Conservation (phyloP, 2,797 vertebrate genomes). For the Siniperca scherzeri region DNA sequence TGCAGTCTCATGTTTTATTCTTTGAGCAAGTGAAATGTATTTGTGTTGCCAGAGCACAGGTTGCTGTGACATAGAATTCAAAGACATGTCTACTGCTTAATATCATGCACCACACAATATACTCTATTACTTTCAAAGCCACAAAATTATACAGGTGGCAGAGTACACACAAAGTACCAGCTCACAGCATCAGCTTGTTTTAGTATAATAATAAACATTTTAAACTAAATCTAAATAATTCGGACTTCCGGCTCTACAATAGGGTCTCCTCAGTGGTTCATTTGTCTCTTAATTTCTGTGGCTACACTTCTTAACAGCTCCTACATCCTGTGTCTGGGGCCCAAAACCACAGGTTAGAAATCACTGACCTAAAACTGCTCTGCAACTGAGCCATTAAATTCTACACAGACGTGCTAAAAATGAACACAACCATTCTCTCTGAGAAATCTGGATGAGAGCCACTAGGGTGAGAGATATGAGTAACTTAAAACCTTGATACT, state of each 20-base stretch:
- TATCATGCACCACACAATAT: background rate
- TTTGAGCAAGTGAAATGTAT: background rate
- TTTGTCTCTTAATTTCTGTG: slow-evolving; percentile 27
- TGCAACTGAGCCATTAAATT: slow-evolving; percentile 45
- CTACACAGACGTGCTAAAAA: slow-evolving; percentile 28
- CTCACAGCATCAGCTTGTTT: background rate
- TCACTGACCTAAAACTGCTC: slow-evolving; percentile 48
- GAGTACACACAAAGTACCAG: background rate
- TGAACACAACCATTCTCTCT: slow-evolving; percentile 24
- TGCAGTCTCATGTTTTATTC: slow-evolving; percentile 9
- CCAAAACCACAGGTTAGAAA: slow-evolving; percentile 51
- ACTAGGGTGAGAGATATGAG: background rate
- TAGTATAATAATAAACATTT: background rate
- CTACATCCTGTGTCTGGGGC: slow-evolving; percentile 45
- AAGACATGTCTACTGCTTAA: background rate
- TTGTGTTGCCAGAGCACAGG: slow-evolving; percentile 1
- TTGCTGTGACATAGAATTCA: slow-evolving; percentile 1
- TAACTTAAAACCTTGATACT: background rate
- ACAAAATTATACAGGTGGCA: background rate
- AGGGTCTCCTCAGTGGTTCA: slow-evolving; percentile 17
- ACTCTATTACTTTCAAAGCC: background rate
- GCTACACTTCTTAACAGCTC: slow-evolving; percentile 30
- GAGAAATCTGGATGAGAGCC: slow-evolving; percentile 17
- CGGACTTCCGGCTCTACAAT: background rate
- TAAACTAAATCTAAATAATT: slow-evolving; percentile 14